Conservation (phyloP, 2,797 vertebrate species). For the Fringilla coelebs region DNA sequence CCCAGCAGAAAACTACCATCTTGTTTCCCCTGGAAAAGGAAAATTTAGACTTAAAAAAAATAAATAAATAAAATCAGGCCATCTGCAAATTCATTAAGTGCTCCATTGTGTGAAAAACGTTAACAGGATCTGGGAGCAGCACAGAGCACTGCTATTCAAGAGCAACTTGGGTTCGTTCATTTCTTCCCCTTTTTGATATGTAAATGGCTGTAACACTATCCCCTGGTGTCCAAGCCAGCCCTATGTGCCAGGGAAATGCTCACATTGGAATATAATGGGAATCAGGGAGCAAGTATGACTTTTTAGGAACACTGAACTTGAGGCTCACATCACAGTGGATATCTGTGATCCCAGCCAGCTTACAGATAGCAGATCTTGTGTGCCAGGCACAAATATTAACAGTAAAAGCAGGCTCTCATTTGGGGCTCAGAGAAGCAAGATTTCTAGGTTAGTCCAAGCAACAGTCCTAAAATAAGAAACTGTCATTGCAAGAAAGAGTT, state of each 20-base stretch:
- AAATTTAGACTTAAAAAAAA: not conserved
- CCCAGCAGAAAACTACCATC: not conserved
- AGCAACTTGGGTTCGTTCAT: not conserved
- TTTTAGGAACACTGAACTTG: not conserved
- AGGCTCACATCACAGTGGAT: not conserved
- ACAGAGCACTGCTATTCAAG: not conserved
- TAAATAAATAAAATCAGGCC: not conserved
- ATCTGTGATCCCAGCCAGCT: not conserved
- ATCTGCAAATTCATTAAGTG: not conserved
- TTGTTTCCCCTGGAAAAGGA: not conserved
- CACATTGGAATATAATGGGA: rapidly evolving
- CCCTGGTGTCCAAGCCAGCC: not conserved
- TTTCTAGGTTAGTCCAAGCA: not conserved
- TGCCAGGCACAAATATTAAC: not conserved
- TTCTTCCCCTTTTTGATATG: not conserved
- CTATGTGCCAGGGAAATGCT: not conserved
- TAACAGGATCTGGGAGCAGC: not conserved
- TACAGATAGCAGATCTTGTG: rapidly evolving
- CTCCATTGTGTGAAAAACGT: not conserved
- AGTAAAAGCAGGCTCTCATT: not conserved
- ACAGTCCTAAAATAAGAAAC: not conserved
- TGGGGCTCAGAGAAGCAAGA: not conserved
- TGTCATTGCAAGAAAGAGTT: not conserved
- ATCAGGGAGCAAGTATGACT: not conserved
- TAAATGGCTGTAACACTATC: not conserved